Base-by-base conservation (phyloP, 2,113 vertebrate genomes). In the Pollachius pollachius region DNA sequence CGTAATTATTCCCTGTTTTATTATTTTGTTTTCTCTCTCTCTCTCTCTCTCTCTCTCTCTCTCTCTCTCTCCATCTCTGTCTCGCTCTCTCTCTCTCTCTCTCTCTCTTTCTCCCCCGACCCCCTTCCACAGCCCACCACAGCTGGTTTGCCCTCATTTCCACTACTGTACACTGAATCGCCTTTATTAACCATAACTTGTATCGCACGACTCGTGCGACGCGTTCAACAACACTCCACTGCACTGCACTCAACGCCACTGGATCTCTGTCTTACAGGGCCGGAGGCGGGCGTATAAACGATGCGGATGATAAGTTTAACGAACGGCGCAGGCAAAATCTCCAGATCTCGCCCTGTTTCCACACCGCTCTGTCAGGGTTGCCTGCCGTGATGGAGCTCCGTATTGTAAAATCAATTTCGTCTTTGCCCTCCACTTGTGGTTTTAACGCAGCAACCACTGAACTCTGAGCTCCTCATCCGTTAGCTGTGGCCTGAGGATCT, bases 341-440 rank as follows among this genome's bases (percentile, higher is more conserved):
- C 41, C 41, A 48, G 2, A 9, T 11, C 41, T 2, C 12, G 9
- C 41, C 7, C 41, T 48, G 41, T 48, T 6, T 84, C 80, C 74
- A 89, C 89, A 87, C 88, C 87, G 89, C 88, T 87, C 73, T 85
- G 84, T 89, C 1, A 1, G 8, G 8, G 41, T 48, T 2, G 41
- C 41, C 41, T 9, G 41, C 41, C 9, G 41, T 48, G 89, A 89
- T 84, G 85, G 89, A 91, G 78, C 79, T 73, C 54, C 74, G 78
- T 74, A 89, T 86, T 85, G 85, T 79, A 85, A 88, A 90, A 92
- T 91, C 90, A 78, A 90, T 92, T 81, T 81, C 57, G 52, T 68
- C 56, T 65, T 76, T 78, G 83, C 84, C 81, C 71, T 79, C 79
- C 41, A 76, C 78, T 83, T 82, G 81, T 87, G 85, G 78, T 87